Percentiles rank a stretch among this genome's conserved stretches.
These are phyloP conservation scores for Folsomia candida DNA, from an alignment of 2,888 invertebrate species.

Conservation along the genomic window DNA sequence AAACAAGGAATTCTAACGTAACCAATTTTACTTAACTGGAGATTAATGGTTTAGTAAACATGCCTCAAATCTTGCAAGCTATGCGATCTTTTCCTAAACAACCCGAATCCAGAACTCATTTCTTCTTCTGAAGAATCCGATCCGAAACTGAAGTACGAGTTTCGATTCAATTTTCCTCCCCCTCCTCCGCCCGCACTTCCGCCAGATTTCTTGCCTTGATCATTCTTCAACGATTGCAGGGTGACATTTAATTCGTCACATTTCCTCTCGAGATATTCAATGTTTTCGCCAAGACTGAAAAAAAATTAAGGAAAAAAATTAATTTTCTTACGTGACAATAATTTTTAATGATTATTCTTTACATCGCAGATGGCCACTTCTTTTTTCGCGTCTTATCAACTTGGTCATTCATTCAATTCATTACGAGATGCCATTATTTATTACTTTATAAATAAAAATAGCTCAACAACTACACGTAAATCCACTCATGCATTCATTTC, in stretches of 20 bases:
- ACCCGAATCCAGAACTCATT: slow-evolving; percentile 36
- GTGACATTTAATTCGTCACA: slow-evolving; percentile 79
- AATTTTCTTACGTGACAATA: neutral
- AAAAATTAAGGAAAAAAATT: slow-evolving; percentile 19
- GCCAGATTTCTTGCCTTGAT: slow-evolving; percentile 37
- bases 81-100: slow-evolving; percentile 41
- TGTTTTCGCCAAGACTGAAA: slow-evolving; percentile 67
- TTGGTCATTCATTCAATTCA: no score
- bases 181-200: no score
- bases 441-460: no score
- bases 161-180: slow-evolving; percentile 41
- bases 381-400: no score
- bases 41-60: neutral
- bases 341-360: no score
- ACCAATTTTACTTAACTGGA: neutral
- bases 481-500: no score
- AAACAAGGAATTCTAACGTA: neutral
- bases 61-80: slow-evolving; percentile 50
- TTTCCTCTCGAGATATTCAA: slow-evolving; percentile 76
- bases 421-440: no score
- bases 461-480: no score
- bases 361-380: no score
- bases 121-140: slow-evolving; percentile 50
- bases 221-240: slow-evolving; percentile 59
- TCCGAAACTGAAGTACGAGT: slow-evolving; percentile 41